phyloP scores from a whole-genome alignment of 2,797 vertebrate genomes.

The Psittacula derbiana region DNA sequence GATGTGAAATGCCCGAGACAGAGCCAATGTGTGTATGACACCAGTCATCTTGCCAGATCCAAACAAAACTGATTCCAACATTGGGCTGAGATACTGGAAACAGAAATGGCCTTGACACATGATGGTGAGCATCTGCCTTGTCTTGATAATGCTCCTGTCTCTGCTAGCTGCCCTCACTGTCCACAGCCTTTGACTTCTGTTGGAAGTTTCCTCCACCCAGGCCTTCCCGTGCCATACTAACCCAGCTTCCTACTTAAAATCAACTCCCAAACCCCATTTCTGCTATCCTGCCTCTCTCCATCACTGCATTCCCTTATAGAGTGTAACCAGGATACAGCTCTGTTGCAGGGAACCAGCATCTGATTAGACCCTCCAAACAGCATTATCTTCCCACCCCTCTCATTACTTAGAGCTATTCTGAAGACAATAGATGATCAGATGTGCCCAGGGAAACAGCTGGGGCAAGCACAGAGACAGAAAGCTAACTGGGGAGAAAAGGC shows the following conservation, averaged over 20 bases:
- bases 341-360: not conserved
- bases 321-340: not conserved
- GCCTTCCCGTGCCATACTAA: not conserved
- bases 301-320: not conserved
- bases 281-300: not conserved
- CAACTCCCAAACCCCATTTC: not conserved
- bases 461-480: constrained; percentile 30
- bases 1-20: not conserved
- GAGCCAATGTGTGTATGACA: not conserved
- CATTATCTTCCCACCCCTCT: constrained; percentile 11
- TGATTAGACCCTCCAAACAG: not conserved
- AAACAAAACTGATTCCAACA: not conserved
- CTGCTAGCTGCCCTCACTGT: not conserved
- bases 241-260: not conserved
- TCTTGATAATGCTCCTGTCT: not conserved
- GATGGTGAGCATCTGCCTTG: not conserved
- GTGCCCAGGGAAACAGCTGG: constrained; percentile 58
- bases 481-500: constrained; percentile 46
- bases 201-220: not conserved
- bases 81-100: not conserved
- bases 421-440: constrained; percentile 54
- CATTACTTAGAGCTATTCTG: constrained; percentile 4
- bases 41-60: not conserved
- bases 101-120: accelerated
- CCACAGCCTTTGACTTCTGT: not conserved